Evolutionary conservation across 2,797 vertebrate species (phyloP).

Genomic region (Enteromius radiatus): DNA sequence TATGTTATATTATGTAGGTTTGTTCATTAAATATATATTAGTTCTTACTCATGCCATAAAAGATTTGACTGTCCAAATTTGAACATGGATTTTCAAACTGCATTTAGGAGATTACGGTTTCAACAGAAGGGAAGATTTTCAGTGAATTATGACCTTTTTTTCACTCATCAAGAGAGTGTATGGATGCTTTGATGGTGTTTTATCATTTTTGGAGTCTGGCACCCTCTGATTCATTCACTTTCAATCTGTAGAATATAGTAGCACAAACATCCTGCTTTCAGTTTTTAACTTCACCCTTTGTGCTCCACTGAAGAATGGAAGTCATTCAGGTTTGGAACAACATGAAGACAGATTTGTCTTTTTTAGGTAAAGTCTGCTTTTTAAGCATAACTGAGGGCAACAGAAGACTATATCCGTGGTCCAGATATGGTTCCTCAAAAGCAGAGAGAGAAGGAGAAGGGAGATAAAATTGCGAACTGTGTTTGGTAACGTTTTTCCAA

Average conservation of each 20-base stretch:
- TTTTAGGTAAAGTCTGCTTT: constrained; percentile 6
- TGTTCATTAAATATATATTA: not conserved
- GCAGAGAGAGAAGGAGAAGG: constrained; percentile 17
- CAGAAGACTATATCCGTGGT: constrained; percentile 2
- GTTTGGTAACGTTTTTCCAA: constrained; percentile 47
- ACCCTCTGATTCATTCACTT: not conserved
- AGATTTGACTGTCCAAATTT: not conserved
- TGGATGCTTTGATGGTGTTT: not conserved
- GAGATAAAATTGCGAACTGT: constrained; percentile 47
- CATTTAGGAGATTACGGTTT: not conserved
- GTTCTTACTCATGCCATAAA: not conserved
- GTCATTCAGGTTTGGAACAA: constrained; percentile 5
- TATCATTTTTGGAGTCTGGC: not conserved
- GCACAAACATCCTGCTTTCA: not conserved
- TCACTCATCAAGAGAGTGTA: not conserved
- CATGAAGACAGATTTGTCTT: not conserved
- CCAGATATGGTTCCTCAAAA: constrained; percentile 26
- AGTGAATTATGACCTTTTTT: not conserved
- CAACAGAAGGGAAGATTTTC: not conserved
- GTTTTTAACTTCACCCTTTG: not conserved
- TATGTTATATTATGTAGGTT: not conserved
- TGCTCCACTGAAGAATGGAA: not conserved
- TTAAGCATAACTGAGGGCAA: not conserved
- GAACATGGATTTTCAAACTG: not conserved
- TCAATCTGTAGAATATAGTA: not conserved